Percentiles rank a stretch among this genome's conserved stretches.
Conservation (phyloP, 2,888 invertebrate genomes). For the Drosophila pegasa region DNA sequence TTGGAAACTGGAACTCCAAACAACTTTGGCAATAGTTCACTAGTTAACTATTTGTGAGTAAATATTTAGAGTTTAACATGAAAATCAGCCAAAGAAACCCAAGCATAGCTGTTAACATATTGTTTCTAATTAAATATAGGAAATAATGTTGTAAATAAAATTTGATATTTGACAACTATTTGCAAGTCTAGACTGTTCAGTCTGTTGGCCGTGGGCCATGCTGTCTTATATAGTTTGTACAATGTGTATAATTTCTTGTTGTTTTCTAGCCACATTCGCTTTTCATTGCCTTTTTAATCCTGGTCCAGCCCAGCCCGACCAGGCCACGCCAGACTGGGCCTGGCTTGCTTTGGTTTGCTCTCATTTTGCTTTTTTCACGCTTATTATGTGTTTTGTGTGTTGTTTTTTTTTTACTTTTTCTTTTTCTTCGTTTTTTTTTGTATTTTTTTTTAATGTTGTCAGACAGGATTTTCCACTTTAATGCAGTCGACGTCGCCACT, state of each 20-base stretch:
- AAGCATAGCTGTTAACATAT: too few species aligned
- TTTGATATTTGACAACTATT: background rate
- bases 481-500: conserved; percentile 51
- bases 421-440: conserved; percentile 53
- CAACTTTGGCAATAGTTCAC: background rate
- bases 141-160: background rate
- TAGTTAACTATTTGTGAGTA: background rate
- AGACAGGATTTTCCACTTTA: conserved; percentile 83
- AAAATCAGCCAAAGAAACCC: too few species aligned
- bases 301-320: conserved; percentile 13
- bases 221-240: background rate
- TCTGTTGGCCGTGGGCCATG: background rate
- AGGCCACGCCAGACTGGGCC: conserved; percentile 15
- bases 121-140: too few species aligned
- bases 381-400: conserved; percentile 64
- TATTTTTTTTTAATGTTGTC: conserved; percentile 75
- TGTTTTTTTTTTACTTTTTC: conserved; percentile 53
- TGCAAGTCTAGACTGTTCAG: conserved; percentile 1
- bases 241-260: conserved; percentile 9
- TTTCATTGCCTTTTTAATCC: conserved; percentile 60
- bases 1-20: background rate
- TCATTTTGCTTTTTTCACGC: conserved; percentile 74
- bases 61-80: background rate
- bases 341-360: conserved; percentile 61
- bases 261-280: conserved; percentile 56